Evolutionary conservation across 2,888 invertebrate species (phyloP).

Genomic region (Mythimna pallens): DNA sequence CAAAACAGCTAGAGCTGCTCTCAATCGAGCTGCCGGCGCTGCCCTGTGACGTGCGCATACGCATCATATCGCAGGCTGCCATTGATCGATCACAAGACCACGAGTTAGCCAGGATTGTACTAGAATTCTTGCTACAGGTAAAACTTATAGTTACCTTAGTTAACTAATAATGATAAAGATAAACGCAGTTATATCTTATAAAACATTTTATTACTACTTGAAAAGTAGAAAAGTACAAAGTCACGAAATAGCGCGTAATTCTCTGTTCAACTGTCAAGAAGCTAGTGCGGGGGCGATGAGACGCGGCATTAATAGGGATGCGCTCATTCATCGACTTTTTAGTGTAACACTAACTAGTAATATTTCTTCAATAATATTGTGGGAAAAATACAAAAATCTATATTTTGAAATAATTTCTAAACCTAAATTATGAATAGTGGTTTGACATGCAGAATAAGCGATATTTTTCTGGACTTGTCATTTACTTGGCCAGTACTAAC

Average conservation of each 20-base stretch:
- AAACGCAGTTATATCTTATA: too few relatives aligned
- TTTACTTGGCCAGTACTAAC: too few relatives aligned
- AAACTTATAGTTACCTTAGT: background rate
- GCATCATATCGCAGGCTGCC: conserved; percentile 72
- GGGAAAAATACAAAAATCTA: too few relatives aligned
- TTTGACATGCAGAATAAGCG: background rate
- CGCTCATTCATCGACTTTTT: too few relatives aligned
- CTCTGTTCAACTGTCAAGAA: too few relatives aligned
- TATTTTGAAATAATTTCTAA: background rate
- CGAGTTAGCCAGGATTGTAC: conserved; percentile 75
- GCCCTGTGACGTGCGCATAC: conserved; percentile 72
- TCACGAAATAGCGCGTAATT: too few relatives aligned
- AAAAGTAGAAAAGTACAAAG: too few relatives aligned
- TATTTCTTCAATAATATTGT: background rate
- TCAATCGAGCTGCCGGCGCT: conserved; percentile 64
- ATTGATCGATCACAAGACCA: conserved; percentile 71
- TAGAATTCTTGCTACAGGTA: conserved; percentile 82
- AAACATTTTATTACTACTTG: too few relatives aligned
- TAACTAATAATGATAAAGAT: too few relatives aligned
- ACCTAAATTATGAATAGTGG: background rate
- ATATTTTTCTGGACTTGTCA: background rate
- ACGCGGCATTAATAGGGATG: too few relatives aligned
- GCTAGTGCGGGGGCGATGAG: too few relatives aligned
- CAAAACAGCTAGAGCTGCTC: conserved; percentile 67
- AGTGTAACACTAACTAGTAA: too few relatives aligned